A percentile compares a stretch with the other conserved stretches of the same genome.
Evolutionary conservation across 2,888 invertebrate genomes (phyloP).

Genomic region (Neoitamus cyanurus): DNA sequence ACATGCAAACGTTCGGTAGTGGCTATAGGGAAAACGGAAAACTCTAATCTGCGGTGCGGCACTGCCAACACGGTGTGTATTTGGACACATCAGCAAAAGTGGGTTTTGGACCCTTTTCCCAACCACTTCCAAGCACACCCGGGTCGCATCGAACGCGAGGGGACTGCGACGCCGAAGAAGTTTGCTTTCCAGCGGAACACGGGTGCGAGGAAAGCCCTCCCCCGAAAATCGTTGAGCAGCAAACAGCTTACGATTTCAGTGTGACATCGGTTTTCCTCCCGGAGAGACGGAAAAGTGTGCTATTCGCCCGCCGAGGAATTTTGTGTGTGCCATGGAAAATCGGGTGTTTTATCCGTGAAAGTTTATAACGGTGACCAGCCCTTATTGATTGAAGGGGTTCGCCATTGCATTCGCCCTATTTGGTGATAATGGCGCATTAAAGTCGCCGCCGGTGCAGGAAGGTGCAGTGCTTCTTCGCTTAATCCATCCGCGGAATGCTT

Average conservation of each 20-base stretch:
- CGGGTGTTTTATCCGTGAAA: not conserved
- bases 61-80: not conserved
- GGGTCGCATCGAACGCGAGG: not conserved
- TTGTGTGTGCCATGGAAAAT: not conserved
- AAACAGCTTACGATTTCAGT: slow-evolving; percentile 26
- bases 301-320: not conserved
- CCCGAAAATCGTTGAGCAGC: slow-evolving; percentile 30
- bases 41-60: not conserved
- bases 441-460: not conserved
- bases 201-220: slow-evolving; percentile 11
- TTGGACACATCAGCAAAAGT: slow-evolving; percentile 9
- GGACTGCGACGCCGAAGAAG: not conserved
- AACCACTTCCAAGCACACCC: not conserved
- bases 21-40: not conserved
- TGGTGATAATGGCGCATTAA: not conserved
- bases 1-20: not conserved
- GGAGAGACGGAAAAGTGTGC: slow-evolving; percentile 14
- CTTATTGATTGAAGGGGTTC: not conserved
- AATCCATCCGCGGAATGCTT: not conserved
- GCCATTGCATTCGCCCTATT: not conserved
- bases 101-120: slow-evolving; percentile 11
- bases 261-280: slow-evolving; percentile 5
- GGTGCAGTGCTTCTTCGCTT: not conserved
- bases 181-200: not conserved
- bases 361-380: slow-evolving; percentile 6